Percentiles rank a stretch among this genome's conserved stretches.
Conservation (phyloP, 2,888 invertebrate species). For the Sericinus montela region DNA sequence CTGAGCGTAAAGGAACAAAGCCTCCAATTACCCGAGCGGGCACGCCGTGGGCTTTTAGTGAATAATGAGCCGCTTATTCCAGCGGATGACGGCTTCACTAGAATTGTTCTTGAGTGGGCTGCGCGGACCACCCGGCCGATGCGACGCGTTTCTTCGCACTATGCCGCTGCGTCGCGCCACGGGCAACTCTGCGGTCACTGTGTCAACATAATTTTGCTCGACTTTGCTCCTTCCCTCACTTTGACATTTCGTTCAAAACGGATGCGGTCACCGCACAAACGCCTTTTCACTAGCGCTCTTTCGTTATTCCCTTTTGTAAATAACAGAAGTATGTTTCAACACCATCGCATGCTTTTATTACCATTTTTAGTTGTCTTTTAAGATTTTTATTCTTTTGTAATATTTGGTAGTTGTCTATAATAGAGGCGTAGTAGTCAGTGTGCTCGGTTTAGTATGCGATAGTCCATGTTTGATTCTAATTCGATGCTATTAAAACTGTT, state of each 20-base stretch:
- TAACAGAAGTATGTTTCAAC: conserved; percentile 10
- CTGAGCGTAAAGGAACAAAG: conserved; percentile 72
- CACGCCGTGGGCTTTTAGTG: conserved; percentile 77
- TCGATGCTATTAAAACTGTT: too few species aligned
- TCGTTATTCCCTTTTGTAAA: conserved; percentile 18
- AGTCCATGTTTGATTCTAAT: too few species aligned
- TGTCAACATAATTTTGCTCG: conserved; percentile 61
- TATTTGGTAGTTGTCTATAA: not conserved
- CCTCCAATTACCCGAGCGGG: conserved; percentile 73
- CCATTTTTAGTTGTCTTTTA: not conserved
- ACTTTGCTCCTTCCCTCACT: conserved; percentile 52
- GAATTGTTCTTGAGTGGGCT: conserved; percentile 64
- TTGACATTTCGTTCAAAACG: conserved; percentile 68
- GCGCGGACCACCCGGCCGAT: conserved; percentile 52
- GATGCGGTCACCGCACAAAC: conserved; percentile 56
- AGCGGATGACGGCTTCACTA: conserved; percentile 65
- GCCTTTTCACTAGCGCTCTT: conserved; percentile 46
- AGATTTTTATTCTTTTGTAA: not conserved
- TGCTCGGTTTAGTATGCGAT: too few species aligned
- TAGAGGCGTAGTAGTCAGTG: too few species aligned
- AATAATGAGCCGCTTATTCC: conserved; percentile 77
- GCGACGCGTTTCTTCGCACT: conserved; percentile 19
- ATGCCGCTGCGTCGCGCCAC: conserved; percentile 19
- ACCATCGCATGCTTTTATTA: not conserved
- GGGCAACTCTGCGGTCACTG: conserved; percentile 38